These are phyloP conservation scores for Asarcornis scutulata DNA, from an alignment of 2,113 vertebrate genomes.

Conservation along the genomic window DNA sequence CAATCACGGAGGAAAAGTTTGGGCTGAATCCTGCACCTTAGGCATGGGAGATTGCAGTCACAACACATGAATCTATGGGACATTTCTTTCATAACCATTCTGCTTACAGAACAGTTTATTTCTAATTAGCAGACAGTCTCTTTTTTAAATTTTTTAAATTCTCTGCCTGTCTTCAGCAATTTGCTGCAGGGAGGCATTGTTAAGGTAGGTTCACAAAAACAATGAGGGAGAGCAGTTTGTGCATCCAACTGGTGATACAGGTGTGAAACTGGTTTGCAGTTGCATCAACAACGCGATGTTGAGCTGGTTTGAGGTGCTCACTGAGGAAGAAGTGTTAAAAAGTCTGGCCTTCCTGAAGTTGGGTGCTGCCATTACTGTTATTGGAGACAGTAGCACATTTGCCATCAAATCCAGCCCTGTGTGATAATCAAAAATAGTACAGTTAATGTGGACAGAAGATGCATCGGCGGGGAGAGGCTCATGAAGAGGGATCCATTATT, in stretches of 20 bases:
- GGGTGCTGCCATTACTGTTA: not conserved
- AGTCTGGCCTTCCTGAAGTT: not conserved
- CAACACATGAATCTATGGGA: not conserved
- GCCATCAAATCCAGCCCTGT: not conserved
- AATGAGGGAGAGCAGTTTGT: not conserved
- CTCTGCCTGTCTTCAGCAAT: not conserved
- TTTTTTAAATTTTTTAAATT: not conserved
- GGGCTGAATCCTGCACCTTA: not conserved
- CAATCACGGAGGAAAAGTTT: not conserved
- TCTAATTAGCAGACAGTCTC: not conserved
- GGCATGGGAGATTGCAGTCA: not conserved
- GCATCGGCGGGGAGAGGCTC: accelerated
- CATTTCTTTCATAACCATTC: not conserved
- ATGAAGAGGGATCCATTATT: not conserved
- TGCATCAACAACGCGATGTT: not conserved
- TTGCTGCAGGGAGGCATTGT: not conserved
- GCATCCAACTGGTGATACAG: not conserved
- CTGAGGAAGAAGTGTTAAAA: not conserved
- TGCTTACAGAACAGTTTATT: not conserved
- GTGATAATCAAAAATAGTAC: not conserved
- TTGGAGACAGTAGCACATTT: not conserved
- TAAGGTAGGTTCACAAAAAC: not conserved
- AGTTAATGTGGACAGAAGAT: not conserved
- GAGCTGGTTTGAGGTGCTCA: not conserved
- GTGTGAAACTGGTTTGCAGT: not conserved